Evolutionary conservation across 2,888 invertebrate genomes (phyloP).

Genomic region (Stenolophus ochropezus): DNA sequence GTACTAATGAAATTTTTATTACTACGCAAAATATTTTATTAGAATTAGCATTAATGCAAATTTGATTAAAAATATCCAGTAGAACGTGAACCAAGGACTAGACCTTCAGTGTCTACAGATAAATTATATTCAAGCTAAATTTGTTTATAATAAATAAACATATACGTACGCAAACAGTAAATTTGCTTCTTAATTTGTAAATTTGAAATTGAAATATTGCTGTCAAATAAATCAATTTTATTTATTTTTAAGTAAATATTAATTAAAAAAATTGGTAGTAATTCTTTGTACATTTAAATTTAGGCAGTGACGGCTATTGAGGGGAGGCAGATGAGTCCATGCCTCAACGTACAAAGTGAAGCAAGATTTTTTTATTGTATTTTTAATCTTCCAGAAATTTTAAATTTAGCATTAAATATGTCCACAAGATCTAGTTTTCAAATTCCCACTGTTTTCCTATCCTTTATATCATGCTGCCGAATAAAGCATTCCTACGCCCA

Average conservation of each 20-base stretch:
- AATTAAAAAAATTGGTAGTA: no score
- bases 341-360: no score
- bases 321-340: no score
- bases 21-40: neutral
- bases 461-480: no score
- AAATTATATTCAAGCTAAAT: neutral
- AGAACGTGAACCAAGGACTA: neutral
- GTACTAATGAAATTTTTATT: constrained; percentile 11
- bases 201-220: neutral
- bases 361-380: no score
- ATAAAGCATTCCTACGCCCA: no score
- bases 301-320: no score
- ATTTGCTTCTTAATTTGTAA: neutral
- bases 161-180: neutral
- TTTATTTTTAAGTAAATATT: neutral
- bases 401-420: no score
- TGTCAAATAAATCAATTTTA: neutral
- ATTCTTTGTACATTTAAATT: no score
- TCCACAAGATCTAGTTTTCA: no score
- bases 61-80: constrained; percentile 2
- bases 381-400: no score
- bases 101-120: neutral
- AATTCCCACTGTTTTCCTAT: no score
- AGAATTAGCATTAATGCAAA: constrained; percentile 5
- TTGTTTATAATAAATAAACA: neutral